Conservation (phyloP, 2,797 vertebrate genomes). For the Dallia pectoralis region DNA sequence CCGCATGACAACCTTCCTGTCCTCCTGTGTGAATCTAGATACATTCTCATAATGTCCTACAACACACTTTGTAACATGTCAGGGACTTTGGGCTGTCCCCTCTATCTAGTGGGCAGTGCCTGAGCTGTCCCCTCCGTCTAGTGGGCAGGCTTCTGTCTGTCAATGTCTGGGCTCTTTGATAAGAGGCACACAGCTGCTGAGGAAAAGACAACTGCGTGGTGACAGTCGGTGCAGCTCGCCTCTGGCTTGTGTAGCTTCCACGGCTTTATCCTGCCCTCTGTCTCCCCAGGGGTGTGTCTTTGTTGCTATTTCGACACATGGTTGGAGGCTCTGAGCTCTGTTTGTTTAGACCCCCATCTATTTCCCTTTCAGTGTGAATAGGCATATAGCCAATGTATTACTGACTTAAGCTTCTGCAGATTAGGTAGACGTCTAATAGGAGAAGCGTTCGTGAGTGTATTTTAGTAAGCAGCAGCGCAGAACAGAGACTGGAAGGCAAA, state of each 20-base stretch:
- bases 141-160: constrained; percentile 59
- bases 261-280: background rate
- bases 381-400: constrained; percentile 2
- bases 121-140: constrained; percentile 46
- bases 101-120: constrained; percentile 60
- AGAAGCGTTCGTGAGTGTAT: background rate
- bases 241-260: background rate
- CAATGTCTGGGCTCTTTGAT: constrained; percentile 65
- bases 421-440: background rate
- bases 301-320: background rate
- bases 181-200: constrained; percentile 49
- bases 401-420: background rate
- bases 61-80: background rate
- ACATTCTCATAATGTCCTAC: no score
- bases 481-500: constrained; percentile 1
- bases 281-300: background rate
- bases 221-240: constrained; percentile 14
- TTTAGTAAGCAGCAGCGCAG: background rate
- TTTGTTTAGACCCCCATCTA: background rate
- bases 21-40: no score
- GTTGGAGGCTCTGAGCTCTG: background rate
- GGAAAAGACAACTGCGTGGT: constrained; percentile 24
- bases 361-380: background rate
- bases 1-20: no score
- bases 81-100: constrained; percentile 4